Evolutionary conservation across 2,113 vertebrate genomes (phyloP), one percentile per base, ranked within the genome.

Genomic region (Syrrhaptes paradoxus): DNA sequence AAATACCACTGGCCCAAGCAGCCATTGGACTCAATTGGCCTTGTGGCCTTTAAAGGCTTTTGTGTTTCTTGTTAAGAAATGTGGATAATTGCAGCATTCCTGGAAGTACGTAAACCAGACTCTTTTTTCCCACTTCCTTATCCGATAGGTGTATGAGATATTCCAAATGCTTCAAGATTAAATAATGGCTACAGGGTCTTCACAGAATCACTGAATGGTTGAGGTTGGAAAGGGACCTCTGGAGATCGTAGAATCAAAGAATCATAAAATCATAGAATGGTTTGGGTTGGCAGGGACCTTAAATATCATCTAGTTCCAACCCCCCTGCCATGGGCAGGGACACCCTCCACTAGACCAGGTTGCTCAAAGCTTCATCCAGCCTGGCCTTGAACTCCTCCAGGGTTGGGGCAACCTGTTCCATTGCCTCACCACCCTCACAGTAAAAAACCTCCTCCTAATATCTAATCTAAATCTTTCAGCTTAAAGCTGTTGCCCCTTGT

Each of bases 21-120:
- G 68, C 45, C 71, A 22, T 15, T 46, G 85, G 24, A 57, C 89
- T 89, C 75, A 93, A 43, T 36, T 48, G 52, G 73, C 38, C 59
- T 96, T 94, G 79, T 85, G 52, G 18, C 48, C 73, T 65, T 78
- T 72, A 95, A 34, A 90, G 48, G 63, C 48, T 81, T 91, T 84
- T 61, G 3, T 90, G 12, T 59, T 28, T 81, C 38, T 75, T 54
- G 10, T 70, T 88, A 80, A 77, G 55, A 71, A 80, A 74, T 13
- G 13, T 12, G 9, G 31, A 36, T 9, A 48, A 51, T 62, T 62
- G 21, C n/a, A 55, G 13, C 32, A 31, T 74, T 75, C 29, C 32
- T 83, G 24, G 38, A 54, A 85, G n/a, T 45, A 58, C 14, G 26
- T 36, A 34, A 70, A 83, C 70, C 2, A 3, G 28, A n/a, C 22